Percentiles rank a stretch among this genome's conserved stretches.
Evolutionary conservation across 1,140 invertebrate genomes (phyloP).

Genomic region (Microplitis demolitor): DNA sequence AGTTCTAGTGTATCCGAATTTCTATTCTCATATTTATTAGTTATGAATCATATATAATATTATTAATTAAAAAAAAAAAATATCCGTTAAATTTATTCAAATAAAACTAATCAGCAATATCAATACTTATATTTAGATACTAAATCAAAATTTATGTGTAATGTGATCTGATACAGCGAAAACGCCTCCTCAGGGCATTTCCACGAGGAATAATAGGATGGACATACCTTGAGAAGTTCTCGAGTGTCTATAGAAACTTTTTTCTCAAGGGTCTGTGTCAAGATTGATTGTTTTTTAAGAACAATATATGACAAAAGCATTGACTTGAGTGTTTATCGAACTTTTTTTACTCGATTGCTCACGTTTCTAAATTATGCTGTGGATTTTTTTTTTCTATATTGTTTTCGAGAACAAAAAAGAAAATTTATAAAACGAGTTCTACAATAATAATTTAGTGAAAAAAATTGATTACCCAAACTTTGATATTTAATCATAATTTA

Average conservation of each 20-base stretch:
- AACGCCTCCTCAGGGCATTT: constrained; percentile 7
- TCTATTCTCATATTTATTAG: too few relatives aligned
- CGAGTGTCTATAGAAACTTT: not conserved
- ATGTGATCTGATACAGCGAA: constrained; percentile 4
- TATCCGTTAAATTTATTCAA: too few relatives aligned
- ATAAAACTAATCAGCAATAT: too few relatives aligned
- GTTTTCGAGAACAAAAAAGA: too few relatives aligned
- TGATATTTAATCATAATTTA: not conserved
- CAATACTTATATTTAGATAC: too few relatives aligned
- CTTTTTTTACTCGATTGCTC: not conserved
- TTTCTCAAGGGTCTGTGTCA: not conserved
- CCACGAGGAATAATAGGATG: not conserved
- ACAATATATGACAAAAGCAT: not conserved
- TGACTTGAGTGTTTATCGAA: not conserved
- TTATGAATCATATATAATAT: too few relatives aligned
- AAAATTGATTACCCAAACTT: not conserved
- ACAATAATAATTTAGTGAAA: too few relatives aligned
- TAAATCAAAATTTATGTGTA: not conserved
- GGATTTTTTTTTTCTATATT: too few relatives aligned
- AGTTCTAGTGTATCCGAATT: too few relatives aligned
- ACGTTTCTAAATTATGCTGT: not conserved
- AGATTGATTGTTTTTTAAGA: not conserved
- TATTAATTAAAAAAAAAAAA: too few relatives aligned
- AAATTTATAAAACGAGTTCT: too few relatives aligned
- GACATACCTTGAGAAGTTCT: not conserved